Evolutionary conservation across 2,888 invertebrate species (phyloP), one percentile per base, ranked within the genome.

Genomic region (Trichacis sp.): DNA sequence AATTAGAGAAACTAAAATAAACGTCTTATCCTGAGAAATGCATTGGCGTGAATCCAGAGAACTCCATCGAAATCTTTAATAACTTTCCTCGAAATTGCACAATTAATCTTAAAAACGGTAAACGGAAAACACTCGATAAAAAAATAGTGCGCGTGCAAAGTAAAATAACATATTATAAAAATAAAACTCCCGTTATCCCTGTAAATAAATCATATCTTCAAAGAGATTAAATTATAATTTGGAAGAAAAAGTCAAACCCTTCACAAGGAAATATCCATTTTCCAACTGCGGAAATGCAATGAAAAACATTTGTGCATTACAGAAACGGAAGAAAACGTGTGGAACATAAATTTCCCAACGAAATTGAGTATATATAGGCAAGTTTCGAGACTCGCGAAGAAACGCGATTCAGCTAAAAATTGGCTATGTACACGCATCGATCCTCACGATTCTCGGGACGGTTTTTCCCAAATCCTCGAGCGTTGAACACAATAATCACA

Each of bases 401-500:
- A n/a, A n/a, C n/a, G n/a, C n/a, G n/a, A n/a, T n/a, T n/a, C n/a
- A n/a, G n/a, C n/a, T n/a, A n/a, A n/a, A n/a, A n/a, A n/a, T n/a
- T n/a, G n/a, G n/a, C n/a, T n/a, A n/a, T n/a, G n/a, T n/a, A n/a
- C n/a, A n/a, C n/a, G n/a, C n/a, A n/a, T n/a, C n/a, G n/a, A n/a
- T n/a, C n/a, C n/a, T n/a, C n/a, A 57, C 42, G 24, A 51, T 50
- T 30, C 30, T 50, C 33, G 40, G 50, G 45, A 40, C 29, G 47
- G 20, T n/a, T 30, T 60, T 73, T 71, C n/a, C n/a, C n/a, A n/a
- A n/a, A 72, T 73, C 73, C 75, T 77, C 64, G 71, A 73, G 76
- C 51, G 71, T 77, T 81, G 81, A 81, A 81, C 81, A 80, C 81
- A 80, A 77, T 79, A 74, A 78, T 78, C 75, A 80, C 78, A 72